Evolutionary conservation across 2,797 vertebrate species (phyloP), one percentile per base, ranked within the genome.

Genomic region (Pangasius sanitwongsei): DNA sequence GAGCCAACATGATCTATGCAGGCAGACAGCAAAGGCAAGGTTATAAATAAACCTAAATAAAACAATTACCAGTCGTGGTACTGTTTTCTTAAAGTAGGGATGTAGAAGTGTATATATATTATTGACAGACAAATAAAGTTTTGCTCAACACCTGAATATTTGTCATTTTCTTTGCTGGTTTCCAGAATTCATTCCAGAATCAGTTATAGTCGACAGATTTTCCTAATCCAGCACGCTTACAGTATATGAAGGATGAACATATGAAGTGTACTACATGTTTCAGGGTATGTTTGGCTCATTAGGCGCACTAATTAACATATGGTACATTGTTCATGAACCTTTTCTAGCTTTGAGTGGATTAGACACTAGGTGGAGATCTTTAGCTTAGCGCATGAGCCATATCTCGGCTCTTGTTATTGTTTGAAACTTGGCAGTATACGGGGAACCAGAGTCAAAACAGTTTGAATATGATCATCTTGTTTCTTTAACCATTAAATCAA

Each of bases 351-450:
- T 23, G 34, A 7, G 48, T 72, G 55, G 20, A 83, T 86, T 74
- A 89, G 70, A 90, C 92, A 91, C 89, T 91, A 92, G 92, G 89
- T 91, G 91, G 90, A 59, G 89, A 57, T 92, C 86, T 87, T 92
- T 83, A 90, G 88, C 86, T 81, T 90, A 74, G 67, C 18, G 9
- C 12, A 53, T 20, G 6, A 77, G 55, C 87, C 48, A 57, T 48
- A 65, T 65, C 41, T 63, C 78, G 59, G 72, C n/a, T 50, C 41
- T 61, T 67, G 83, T 85, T 81, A 48, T 87, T 31, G 48, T 82
- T 67, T 85, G 37, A 88, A 88, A 85, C 50, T 86, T 91, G 86
- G 65, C 59, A 88, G 69, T 25, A n/a, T 69, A 8, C 11, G 7
- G 12, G 72, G 25, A 83, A 86, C n/a, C 74, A 37, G 75, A 67